These are phyloP conservation scores for Andrena bucephala DNA, from an alignment of 2,888 invertebrate genomes.

Conservation along the genomic window DNA sequence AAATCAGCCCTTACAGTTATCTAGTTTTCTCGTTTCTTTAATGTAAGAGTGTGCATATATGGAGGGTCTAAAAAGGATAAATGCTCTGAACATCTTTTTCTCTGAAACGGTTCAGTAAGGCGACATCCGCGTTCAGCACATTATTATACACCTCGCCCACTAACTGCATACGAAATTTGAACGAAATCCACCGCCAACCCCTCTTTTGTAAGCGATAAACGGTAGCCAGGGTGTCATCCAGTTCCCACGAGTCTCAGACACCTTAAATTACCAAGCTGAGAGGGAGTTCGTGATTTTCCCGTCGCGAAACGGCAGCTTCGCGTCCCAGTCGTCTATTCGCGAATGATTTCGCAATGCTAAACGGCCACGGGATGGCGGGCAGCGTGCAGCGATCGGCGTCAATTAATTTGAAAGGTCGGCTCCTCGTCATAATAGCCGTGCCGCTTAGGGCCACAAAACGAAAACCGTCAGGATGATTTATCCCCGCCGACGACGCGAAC, in stretches of 20 bases:
- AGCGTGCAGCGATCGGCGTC: slow-evolving; percentile 32
- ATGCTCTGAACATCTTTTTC: too few relatives aligned
- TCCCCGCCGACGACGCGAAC: slow-evolving; percentile 42
- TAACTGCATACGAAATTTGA: not conserved
- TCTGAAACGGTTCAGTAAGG: too few relatives aligned
- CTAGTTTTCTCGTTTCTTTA: too few relatives aligned
- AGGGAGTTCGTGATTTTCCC: slow-evolving; percentile 34
- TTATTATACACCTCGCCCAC: not conserved
- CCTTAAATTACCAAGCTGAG: slow-evolving; percentile 3
- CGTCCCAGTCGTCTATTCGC: not conserved
- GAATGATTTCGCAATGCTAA: slow-evolving; percentile 46
- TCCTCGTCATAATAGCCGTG: slow-evolving; percentile 43
- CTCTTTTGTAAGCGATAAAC: slow-evolving; percentile 8
- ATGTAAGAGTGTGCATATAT: too few relatives aligned
- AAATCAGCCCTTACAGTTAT: too few relatives aligned
- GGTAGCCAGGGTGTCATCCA: slow-evolving; percentile 5
- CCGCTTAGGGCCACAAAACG: slow-evolving; percentile 26
- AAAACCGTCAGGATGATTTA: slow-evolving; percentile 53
- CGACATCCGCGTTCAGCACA: too few relatives aligned
- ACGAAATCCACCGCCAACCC: not conserved
- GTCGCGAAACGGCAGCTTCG: not conserved
- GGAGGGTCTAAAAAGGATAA: too few relatives aligned
- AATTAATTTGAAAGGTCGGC: slow-evolving; percentile 67
- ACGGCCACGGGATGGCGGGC: slow-evolving; percentile 22
- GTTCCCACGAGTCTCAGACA: slow-evolving; percentile 29